Percentiles rank a stretch among this genome's conserved stretches.
Conservation (phyloP, 2,888 invertebrate species). For the Mechanitis mazaeus region DNA sequence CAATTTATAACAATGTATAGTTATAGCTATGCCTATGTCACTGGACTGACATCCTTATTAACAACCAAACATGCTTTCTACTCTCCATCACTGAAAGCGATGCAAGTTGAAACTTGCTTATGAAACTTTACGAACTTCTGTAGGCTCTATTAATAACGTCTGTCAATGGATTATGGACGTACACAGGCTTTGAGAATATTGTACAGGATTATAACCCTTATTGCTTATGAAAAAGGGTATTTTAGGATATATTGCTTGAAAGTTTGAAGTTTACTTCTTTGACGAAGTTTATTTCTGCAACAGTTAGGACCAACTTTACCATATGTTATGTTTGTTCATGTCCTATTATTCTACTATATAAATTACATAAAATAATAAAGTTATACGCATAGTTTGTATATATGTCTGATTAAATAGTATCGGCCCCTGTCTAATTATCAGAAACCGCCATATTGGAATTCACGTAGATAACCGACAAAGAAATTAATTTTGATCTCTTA, state of each 20-base stretch:
- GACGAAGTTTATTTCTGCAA: not conserved
- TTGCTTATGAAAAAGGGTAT: not conserved
- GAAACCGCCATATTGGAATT: not conserved
- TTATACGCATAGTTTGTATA: too few species aligned
- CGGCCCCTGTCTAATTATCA: not conserved
- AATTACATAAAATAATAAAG: too few species aligned
- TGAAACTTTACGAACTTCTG: conserved; percentile 15
- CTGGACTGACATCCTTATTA: not conserved
- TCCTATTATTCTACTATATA: too few species aligned
- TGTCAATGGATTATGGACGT: conserved; percentile 10
- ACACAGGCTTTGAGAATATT: conserved; percentile 12
- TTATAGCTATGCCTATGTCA: too few species aligned
- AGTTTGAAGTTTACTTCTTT: not conserved
- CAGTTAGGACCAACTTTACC: not conserved
- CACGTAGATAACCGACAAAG: not conserved
- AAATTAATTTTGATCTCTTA: conserved; percentile 1
- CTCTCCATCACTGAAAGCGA: conserved; percentile 17
- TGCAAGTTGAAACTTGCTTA: conserved; percentile 18
- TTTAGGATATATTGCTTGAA: not conserved
- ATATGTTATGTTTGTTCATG: not conserved
- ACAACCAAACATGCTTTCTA: conserved; percentile 20
- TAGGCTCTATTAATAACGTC: conserved; percentile 21
- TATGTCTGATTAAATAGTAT: not conserved
- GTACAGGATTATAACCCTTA: not conserved
- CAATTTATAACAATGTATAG: too few species aligned